Evolutionary conservation across 1,140 invertebrate genomes (phyloP).

Genomic region (Bradysia coprophila): DNA sequence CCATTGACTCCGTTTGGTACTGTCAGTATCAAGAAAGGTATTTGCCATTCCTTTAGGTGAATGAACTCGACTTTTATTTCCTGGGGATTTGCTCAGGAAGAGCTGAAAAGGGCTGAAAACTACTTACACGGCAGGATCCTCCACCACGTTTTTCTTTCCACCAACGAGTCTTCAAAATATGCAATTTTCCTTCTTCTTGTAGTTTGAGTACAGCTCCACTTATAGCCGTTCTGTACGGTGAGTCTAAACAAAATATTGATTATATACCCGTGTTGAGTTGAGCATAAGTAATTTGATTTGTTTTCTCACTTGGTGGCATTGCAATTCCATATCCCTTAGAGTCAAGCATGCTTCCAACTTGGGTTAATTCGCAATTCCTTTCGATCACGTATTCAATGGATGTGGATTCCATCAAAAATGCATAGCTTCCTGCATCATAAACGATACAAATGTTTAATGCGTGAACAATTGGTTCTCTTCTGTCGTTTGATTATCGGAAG

Average conservation of each 20-base stretch:
- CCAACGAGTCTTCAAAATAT: constrained; percentile 86
- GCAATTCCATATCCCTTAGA: constrained; percentile 87
- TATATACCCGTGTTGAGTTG: not conserved
- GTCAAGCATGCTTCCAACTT: constrained; percentile 76
- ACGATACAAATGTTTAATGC: too few relatives aligned
- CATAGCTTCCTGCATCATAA: constrained; percentile 37
- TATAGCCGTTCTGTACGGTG: constrained; percentile 68
- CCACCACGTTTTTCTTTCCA: constrained; percentile 84
- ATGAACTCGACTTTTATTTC: too few relatives aligned
- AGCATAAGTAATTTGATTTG: constrained; percentile 1
- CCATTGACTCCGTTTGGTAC: too few relatives aligned
- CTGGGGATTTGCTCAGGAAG: too few relatives aligned
- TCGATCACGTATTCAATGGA: constrained; percentile 84
- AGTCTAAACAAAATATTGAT: constrained; percentile 46
- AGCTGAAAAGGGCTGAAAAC: too few relatives aligned
- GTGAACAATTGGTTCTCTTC: not conserved
- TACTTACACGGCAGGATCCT: constrained; percentile 55
- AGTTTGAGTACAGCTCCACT: constrained; percentile 77
- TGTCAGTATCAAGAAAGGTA: too few relatives aligned
- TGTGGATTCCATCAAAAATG: constrained; percentile 87
- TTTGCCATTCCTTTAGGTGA: too few relatives aligned
- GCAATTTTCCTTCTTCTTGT: constrained; percentile 82
- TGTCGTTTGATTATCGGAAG: not conserved
- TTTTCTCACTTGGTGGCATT: constrained; percentile 69
- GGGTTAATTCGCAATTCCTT: constrained; percentile 74